Evolutionary conservation across 2,797 vertebrate genomes (phyloP), one percentile per base, ranked within the genome.

Genomic region (Darevskia nairensis): DNA sequence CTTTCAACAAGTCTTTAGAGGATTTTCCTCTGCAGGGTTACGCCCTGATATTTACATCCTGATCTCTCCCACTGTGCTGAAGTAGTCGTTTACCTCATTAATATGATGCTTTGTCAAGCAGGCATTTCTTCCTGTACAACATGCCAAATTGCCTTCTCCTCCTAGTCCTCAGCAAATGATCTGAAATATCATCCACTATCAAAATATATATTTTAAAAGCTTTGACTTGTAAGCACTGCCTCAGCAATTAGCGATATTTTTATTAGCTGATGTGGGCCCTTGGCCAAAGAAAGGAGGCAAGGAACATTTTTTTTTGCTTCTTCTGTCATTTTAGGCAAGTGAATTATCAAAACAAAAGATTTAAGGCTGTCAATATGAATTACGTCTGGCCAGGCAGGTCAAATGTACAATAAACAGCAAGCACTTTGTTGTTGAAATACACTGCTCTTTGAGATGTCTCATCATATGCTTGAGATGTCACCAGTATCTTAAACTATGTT

Each of bases 1-100:
- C 97, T 97, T 96, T 97, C 97, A 97, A 93, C 96, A 92, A 93
- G 94, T 95, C 94, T 93, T 94, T 76, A 94, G 94, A 96, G 94
- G 95, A 94, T 96, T 97, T 96, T 95, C 94, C 95, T 96, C 91
- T 94, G 94, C 86, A 90, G 90, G 93, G 94, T 93, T 95, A 95
- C 94, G 81, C 96, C 96, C 95, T 94, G 90, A 93, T 89, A 93
- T 95, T 94, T 95, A 94, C 8, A 27, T 94, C 94, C 89, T 87
- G 94, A 94, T 95, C 94, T 89, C 91, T 93, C 83, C 84, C 82
- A 69, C 91, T 86, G 59, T 55, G 86, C 90, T 92, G 91, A 93
- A 94, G 92, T 92, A 81, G 1, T 91, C 82, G 90, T 90, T 90
- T 92, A 86, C 93, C 91, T 91, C 91, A 35, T 88, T 88, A 89